Evolutionary conservation across 1,140 invertebrate genomes (phyloP).

Genomic region (Amyelois transitella): DNA sequence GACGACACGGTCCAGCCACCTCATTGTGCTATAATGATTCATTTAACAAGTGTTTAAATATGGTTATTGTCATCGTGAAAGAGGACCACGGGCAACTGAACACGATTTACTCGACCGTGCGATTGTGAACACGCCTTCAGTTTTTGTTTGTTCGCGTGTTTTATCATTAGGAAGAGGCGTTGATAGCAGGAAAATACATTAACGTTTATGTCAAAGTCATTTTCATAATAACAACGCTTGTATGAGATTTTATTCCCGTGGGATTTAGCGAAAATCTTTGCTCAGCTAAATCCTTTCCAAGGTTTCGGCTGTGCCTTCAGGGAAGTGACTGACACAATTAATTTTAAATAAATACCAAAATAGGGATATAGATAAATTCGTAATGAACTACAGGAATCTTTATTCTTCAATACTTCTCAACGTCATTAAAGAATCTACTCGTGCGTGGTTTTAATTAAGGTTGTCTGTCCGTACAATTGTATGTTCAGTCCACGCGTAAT

Average conservation of each 20-base stretch:
- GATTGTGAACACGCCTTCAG: constrained; percentile 25
- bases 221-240: no score
- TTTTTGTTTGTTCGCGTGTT: neutral
- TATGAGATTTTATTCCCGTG: no score
- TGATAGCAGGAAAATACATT: neutral
- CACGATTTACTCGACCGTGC: constrained; percentile 39
- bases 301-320: no score
- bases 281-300: no score
- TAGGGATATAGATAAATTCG: no score
- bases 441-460: neutral
- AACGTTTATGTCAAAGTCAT: neutral
- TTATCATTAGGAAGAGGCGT: neutral
- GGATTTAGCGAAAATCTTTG: no score
- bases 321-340: no score
- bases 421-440: neutral
- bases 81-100: constrained; percentile 29
- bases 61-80: neutral
- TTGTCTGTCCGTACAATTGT: neutral
- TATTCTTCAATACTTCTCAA: no score
- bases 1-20: neutral
- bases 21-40: neutral
- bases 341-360: no score
- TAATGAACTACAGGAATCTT: no score
- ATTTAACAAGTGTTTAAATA: neutral
- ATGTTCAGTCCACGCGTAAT: neutral